These are phyloP conservation scores for Todiramphus chloris DNA, from an alignment of 2,113 vertebrate species.

Conservation along the genomic window DNA sequence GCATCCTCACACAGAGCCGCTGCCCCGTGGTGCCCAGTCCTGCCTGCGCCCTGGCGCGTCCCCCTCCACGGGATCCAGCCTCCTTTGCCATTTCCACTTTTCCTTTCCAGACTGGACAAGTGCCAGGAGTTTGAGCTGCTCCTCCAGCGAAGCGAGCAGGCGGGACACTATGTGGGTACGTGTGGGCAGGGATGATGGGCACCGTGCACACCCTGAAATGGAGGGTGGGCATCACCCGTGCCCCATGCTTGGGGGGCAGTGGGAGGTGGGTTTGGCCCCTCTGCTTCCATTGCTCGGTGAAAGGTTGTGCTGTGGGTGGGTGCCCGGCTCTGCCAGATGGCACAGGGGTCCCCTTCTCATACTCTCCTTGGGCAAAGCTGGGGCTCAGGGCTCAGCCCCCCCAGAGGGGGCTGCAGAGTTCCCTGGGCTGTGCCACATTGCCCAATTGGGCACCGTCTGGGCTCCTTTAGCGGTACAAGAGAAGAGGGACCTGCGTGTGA, in stretches of 20 bases:
- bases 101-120: not conserved
- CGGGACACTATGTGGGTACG: not conserved
- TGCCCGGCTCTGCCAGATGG: accelerated
- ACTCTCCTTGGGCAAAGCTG: accelerated
- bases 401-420: accelerated
- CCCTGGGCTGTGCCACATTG: accelerated
- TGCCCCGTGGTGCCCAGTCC: accelerated
- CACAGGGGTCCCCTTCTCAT: not conserved
- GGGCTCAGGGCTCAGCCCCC: not conserved
- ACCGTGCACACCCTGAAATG: not conserved
- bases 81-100: not conserved
- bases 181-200: not conserved
- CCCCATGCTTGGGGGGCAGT: accelerated
- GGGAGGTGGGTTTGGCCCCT: not conserved
- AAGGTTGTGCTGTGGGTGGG: accelerated
- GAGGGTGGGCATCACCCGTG: not conserved
- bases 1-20: not conserved
- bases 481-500: not conserved
- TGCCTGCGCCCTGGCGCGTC: accelerated
- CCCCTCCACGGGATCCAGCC: accelerated
- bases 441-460: accelerated
- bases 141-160: not conserved
- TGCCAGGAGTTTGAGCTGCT: slow-evolving; percentile 12
- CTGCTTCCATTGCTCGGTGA: accelerated
- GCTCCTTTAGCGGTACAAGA: not conserved